Conservation (phyloP, 2,888 invertebrate genomes). For the Ectropis crepuscularia region DNA sequence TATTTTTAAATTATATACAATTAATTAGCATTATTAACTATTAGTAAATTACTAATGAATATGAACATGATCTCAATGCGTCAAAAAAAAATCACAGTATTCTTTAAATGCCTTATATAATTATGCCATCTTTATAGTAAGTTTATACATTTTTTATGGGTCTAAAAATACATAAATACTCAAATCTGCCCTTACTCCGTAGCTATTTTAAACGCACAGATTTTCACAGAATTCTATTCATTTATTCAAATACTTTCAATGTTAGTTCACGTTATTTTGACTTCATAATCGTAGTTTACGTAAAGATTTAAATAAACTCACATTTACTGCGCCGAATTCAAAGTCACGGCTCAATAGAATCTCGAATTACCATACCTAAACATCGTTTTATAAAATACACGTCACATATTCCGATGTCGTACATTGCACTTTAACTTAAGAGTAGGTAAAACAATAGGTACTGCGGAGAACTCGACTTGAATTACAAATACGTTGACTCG, state of each 20-base stretch:
- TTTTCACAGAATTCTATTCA: not conserved
- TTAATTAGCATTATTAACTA: too few relatives aligned
- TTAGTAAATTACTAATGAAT: too few relatives aligned
- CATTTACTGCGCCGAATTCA: slow-evolving; percentile 1
- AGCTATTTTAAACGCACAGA: too few relatives aligned
- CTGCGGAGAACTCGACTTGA: slow-evolving; percentile 72
- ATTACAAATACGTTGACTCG: slow-evolving; percentile 80
- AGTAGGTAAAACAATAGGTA: slow-evolving; percentile 79
- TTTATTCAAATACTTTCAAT: not conserved
- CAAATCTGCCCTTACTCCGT: too few relatives aligned
- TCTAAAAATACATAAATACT: too few relatives aligned
- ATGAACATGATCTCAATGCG: too few relatives aligned
- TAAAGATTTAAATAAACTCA: not conserved
- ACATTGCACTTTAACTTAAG: slow-evolving; percentile 52
- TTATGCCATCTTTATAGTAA: too few relatives aligned
- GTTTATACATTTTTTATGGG: too few relatives aligned
- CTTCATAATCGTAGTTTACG: slow-evolving; percentile 1
- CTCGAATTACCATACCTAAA: slow-evolving; percentile 23
- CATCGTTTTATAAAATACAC: slow-evolving; percentile 18
- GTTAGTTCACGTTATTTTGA: not conserved
- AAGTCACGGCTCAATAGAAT: slow-evolving; percentile 14
- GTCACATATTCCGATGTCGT: slow-evolving; percentile 29
- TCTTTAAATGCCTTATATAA: too few relatives aligned
- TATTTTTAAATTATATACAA: too few relatives aligned
- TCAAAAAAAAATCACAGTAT: too few relatives aligned